Percentiles rank a stretch among this genome's conserved stretches.
Conservation (phyloP, 1,140 invertebrate species). For the Megalopta genalis region DNA sequence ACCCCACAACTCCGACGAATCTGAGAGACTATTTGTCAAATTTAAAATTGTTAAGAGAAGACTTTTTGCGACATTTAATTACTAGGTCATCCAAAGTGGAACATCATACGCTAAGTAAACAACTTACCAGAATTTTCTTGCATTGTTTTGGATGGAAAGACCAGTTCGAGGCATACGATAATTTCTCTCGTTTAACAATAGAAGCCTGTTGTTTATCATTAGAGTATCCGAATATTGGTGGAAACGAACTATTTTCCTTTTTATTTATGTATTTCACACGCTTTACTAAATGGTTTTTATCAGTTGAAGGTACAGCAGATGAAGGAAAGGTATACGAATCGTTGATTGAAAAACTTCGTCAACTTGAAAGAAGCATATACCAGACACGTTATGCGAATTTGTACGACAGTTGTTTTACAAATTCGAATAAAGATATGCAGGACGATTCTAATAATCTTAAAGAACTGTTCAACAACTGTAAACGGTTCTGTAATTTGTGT, state of each 20-base stretch:
- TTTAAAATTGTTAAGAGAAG: constrained; percentile 51
- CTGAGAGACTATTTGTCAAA: constrained; percentile 20
- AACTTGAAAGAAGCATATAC: constrained; percentile 44
- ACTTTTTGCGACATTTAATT: constrained; percentile 68
- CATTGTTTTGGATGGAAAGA: constrained; percentile 54
- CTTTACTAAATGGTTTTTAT: constrained; percentile 18
- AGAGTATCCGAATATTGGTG: constrained; percentile 53
- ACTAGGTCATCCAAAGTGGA: constrained; percentile 59
- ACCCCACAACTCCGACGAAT: constrained; percentile 7
- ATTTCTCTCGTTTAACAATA: constrained; percentile 64
- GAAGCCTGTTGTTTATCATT: constrained; percentile 67
- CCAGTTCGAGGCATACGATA: constrained; percentile 49
- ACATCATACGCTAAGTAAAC: constrained; percentile 42
- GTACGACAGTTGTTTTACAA: constrained; percentile 28
- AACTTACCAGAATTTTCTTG: constrained; percentile 46
- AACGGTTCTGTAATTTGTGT: constrained; percentile 51
- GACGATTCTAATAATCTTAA: neutral
- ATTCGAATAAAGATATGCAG: constrained; percentile 22
- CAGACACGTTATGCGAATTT: constrained; percentile 40
- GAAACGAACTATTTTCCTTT: constrained; percentile 40
- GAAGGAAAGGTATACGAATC: constrained; percentile 25
- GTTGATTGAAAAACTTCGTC: constrained; percentile 40
- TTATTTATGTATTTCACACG: constrained; percentile 49
- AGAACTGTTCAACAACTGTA: neutral
- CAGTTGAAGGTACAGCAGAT: constrained; percentile 17